Percentiles rank a stretch among this genome's conserved stretches.
These are phyloP conservation scores for Drosophila bifasciata DNA, from an alignment of 1,140 invertebrate species.

Conservation along the genomic window DNA sequence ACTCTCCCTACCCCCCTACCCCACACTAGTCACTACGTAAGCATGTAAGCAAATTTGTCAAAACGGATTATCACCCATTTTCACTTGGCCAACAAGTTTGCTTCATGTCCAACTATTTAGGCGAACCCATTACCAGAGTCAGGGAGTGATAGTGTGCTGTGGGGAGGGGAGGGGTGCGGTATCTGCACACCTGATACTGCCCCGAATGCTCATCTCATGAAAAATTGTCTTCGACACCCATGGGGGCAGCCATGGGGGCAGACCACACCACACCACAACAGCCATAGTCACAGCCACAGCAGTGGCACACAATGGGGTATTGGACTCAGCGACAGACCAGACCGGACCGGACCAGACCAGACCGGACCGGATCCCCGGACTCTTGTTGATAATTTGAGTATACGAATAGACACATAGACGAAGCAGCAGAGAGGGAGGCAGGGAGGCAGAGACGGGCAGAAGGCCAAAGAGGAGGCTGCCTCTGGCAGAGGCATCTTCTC, in stretches of 20 bases:
- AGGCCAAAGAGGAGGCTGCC: neutral
- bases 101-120: constrained; percentile 68
- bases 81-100: constrained; percentile 60
- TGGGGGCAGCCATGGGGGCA: constrained; percentile 34
- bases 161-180: constrained; percentile 13
- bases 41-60: constrained; percentile 81
- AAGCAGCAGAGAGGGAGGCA: constrained; percentile 19
- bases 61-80: constrained; percentile 83
- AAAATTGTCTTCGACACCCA: constrained; percentile 80
- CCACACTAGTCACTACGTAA: constrained; percentile 44
- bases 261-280: constrained; percentile 19
- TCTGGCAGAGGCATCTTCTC: constrained; percentile 1
- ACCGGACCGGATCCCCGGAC: constrained; percentile 32
- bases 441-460: too few relatives aligned
- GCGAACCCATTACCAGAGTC: constrained; percentile 70
- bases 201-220: constrained; percentile 64
- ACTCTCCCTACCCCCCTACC: neutral
- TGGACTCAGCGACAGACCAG: too few relatives aligned
- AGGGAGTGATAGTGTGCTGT: too few relatives aligned
- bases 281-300: constrained; percentile 1
- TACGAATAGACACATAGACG: constrained; percentile 65
- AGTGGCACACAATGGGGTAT: constrained; percentile 41
- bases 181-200: constrained; percentile 63
- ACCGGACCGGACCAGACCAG: too few relatives aligned
- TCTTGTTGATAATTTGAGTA: constrained; percentile 79